These are phyloP conservation scores for Burhinus oedicnemus DNA, from an alignment of 2,113 vertebrate species.

Conservation along the genomic window DNA sequence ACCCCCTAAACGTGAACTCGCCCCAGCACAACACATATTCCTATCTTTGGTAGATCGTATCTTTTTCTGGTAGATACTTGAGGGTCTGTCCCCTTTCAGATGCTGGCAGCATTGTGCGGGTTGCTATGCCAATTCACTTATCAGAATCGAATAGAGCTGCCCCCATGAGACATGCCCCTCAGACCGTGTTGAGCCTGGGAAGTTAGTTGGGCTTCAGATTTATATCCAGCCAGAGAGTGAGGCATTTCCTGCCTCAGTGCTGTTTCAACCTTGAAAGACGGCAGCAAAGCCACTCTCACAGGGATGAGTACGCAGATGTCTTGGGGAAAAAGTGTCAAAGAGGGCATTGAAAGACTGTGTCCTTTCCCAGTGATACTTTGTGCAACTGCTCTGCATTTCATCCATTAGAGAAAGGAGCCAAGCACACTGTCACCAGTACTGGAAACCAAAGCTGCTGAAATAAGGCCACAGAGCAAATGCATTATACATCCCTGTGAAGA, in stretches of 20 bases:
- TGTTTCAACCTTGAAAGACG: background rate
- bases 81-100: background rate
- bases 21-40: background rate
- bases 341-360: background rate
- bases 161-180: background rate
- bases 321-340: background rate
- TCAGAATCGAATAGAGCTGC: background rate
- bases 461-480: background rate
- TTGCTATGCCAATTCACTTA: background rate
- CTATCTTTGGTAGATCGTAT: background rate
- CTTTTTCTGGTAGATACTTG: background rate
- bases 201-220: background rate
- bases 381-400: background rate
- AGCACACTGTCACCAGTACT: background rate
- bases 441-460: background rate
- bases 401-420: background rate
- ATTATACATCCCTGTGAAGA: background rate
- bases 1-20: background rate
- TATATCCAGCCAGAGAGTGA: background rate
- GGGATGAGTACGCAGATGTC: background rate
- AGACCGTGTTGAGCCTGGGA: background rate
- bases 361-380: background rate
- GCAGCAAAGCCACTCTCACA: background rate
- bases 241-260: background rate
- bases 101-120: background rate